Percentiles rank a stretch among this genome's conserved stretches.
These are phyloP conservation scores for Pseudopipra pipra DNA, from an alignment of 2,113 vertebrate genomes.

Conservation along the genomic window DNA sequence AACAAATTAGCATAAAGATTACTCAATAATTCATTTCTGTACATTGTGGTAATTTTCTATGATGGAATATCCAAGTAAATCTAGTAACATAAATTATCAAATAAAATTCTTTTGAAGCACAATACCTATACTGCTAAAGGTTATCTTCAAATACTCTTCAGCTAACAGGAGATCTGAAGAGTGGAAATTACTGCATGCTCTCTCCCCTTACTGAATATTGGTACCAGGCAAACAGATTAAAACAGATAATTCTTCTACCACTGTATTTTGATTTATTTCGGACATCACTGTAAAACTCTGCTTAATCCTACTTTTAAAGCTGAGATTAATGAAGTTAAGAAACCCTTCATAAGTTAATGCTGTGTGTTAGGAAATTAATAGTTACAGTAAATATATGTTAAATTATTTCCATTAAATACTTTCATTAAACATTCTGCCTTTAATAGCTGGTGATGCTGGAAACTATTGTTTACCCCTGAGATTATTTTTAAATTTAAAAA, in stretches of 20 bases:
- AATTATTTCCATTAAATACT: background rate
- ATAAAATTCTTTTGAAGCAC: background rate
- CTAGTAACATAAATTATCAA: background rate
- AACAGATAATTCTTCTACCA: background rate
- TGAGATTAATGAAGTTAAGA: background rate
- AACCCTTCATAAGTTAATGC: background rate
- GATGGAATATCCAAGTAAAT: background rate
- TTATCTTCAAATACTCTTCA: background rate
- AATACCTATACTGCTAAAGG: background rate
- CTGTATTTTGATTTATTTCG: background rate
- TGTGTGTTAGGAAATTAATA: background rate
- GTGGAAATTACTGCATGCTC: background rate
- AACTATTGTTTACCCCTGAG: background rate
- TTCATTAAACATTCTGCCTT: background rate
- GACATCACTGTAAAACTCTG: background rate
- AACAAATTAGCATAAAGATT: slow-evolving; percentile 49
- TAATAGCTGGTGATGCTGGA: background rate
- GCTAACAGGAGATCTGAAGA: background rate
- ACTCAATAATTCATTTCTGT: background rate
- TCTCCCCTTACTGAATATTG: background rate
- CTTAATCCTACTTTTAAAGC: background rate
- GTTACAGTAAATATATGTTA: background rate
- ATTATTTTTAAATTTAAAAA: background rate
- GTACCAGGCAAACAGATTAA: background rate
- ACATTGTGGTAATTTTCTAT: slow-evolving; percentile 9